Evolutionary conservation across 2,797 vertebrate species (phyloP).

Genomic region (Typhlichthys subterraneus): DNA sequence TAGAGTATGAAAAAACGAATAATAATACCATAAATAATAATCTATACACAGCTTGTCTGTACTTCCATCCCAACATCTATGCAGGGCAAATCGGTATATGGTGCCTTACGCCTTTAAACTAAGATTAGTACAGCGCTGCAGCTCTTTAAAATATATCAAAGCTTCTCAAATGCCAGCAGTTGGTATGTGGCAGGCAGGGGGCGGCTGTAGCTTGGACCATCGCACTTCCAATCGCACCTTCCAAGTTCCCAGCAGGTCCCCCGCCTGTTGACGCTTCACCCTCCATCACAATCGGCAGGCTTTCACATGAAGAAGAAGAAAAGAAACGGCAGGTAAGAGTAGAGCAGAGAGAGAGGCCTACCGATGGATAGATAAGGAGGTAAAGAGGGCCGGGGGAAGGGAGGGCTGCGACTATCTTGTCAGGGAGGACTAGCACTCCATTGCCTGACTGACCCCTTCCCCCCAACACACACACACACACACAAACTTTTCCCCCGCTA

Average conservation of each 20-base stretch:
- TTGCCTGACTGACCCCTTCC: constrained; percentile 34
- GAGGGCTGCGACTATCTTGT: constrained; percentile 55
- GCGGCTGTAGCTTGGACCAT: constrained; percentile 69
- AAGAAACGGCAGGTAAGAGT: constrained; percentile 26
- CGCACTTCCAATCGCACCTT: constrained; percentile 74
- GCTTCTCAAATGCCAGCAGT: constrained; percentile 79
- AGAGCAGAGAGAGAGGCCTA: constrained; percentile 53
- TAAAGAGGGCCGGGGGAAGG: constrained; percentile 12
- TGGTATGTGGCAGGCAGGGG: constrained; percentile 70
- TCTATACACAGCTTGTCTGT: constrained; percentile 57
- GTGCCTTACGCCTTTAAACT: constrained; percentile 74
- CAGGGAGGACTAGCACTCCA: constrained; percentile 66
- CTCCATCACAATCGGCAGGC: constrained; percentile 57
- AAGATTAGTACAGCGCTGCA: constrained; percentile 72
- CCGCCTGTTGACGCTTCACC: constrained; percentile 69
- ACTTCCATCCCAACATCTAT: constrained; percentile 55
- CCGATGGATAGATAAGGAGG: constrained; percentile 41
- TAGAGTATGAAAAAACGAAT: too few species aligned
- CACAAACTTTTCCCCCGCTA: too few species aligned
- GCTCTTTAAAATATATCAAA: constrained; percentile 81
- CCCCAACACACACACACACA: too few species aligned
- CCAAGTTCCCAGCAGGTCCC: constrained; percentile 78
- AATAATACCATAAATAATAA: not conserved
- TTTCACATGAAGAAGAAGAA: constrained; percentile 45
- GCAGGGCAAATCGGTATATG: constrained; percentile 58